Evolutionary conservation across 2,113 vertebrate species (phyloP).

Genomic region (Tachysurus fulvidraco): DNA sequence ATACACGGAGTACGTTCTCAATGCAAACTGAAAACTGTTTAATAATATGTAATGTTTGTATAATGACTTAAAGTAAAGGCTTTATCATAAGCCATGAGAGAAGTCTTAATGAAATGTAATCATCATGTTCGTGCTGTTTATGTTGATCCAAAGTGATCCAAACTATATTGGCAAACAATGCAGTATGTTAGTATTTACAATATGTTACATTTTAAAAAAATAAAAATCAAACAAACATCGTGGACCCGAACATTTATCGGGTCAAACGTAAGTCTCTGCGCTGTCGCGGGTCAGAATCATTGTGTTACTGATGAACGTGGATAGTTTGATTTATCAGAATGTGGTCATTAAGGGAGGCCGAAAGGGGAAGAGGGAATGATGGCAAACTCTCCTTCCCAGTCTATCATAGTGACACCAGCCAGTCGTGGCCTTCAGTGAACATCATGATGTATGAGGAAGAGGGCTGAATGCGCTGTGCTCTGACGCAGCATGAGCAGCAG

Average conservation of each 20-base stretch:
- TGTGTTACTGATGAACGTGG: neutral
- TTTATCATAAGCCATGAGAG: neutral
- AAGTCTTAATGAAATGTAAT: neutral
- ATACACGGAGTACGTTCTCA: neutral
- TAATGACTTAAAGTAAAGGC: neutral
- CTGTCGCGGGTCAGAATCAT: too few species aligned
- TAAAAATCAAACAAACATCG: neutral
- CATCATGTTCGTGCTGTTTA: neutral
- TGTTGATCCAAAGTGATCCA: neutral
- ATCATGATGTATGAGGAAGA: neutral
- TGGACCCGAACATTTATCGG: neutral
- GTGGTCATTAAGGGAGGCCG: neutral
- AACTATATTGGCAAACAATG: neutral
- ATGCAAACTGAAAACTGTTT: too few species aligned
- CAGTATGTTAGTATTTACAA: neutral
- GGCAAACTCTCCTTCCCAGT: neutral
- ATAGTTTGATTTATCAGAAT: neutral
- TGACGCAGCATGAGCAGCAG: neutral
- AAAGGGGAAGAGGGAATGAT: neutral
- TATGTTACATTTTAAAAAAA: neutral
- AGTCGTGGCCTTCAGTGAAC: neutral
- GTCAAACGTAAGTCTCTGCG: neutral
- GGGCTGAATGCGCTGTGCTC: neutral
- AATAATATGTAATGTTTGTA: neutral
- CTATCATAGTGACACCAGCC: neutral